Percentiles rank a stretch among this genome's conserved stretches.
Conservation (phyloP, 2,888 invertebrate species). For the Oxyscelio sp. region DNA sequence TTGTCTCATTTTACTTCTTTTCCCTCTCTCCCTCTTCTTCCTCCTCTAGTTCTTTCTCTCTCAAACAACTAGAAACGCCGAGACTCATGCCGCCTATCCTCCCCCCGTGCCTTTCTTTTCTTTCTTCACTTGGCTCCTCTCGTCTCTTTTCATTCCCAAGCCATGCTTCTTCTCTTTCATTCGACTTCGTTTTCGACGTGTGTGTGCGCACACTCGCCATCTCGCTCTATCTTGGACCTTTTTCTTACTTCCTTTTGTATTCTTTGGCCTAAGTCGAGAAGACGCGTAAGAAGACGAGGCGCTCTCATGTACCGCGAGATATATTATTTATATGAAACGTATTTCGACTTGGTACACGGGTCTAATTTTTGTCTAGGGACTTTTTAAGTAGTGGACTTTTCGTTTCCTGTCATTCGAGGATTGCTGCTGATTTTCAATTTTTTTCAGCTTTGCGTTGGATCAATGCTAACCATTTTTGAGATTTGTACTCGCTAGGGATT, state of each 20-base stretch:
- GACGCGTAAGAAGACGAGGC: slow-evolving; percentile 65
- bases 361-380: background rate
- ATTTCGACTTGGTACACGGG: slow-evolving; percentile 1
- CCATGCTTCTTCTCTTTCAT: slow-evolving; percentile 49
- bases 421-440: too few relatives aligned
- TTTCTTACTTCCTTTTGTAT: slow-evolving; percentile 66
- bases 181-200: slow-evolving; percentile 39
- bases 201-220: slow-evolving; percentile 42
- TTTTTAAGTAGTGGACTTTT: too few relatives aligned
- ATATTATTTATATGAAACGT: slow-evolving; percentile 60
- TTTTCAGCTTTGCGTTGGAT: too few relatives aligned
- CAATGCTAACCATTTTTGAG: too few relatives aligned
- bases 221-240: slow-evolving; percentile 57
- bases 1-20: too few relatives aligned
- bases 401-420: too few relatives aligned
- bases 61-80: slow-evolving; percentile 50
- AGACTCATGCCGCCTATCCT: too few relatives aligned
- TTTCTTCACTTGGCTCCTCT: slow-evolving; percentile 32
- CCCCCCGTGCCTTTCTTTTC: slow-evolving; percentile 15
- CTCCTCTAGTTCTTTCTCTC: slow-evolving; percentile 9
- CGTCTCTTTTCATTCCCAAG: slow-evolving; percentile 51
- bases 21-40: background rate
- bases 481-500: too few relatives aligned
- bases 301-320: slow-evolving; percentile 45
- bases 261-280: slow-evolving; percentile 65